Conservation (phyloP, 1,140 invertebrate species). For the Phenacoccus solenopsis region DNA sequence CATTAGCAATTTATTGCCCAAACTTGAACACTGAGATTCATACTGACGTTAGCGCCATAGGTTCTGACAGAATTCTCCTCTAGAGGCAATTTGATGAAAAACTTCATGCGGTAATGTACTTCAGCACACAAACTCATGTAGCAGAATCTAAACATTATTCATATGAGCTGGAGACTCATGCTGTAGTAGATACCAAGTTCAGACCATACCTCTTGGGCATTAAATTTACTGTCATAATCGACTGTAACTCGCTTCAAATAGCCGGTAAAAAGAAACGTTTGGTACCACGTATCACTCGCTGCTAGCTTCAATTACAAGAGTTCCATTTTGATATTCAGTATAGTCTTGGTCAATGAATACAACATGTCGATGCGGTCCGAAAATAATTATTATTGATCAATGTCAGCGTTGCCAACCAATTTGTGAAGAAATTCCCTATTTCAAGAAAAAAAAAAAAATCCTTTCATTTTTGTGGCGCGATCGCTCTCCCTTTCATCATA, state of each 20-base stretch:
- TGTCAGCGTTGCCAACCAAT: background rate
- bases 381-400: background rate
- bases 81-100: background rate
- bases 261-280: background rate
- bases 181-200: background rate
- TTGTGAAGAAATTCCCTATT: background rate
- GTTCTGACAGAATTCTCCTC: no score
- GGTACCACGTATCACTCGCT: background rate
- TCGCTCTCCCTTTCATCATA: background rate
- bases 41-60: no score
- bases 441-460: background rate
- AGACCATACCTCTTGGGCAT: conserved; percentile 7
- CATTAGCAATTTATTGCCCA: background rate
- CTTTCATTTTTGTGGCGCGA: no score
- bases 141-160: background rate
- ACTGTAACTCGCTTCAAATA: background rate
- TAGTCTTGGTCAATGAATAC: background rate
- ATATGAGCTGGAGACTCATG: conserved; percentile 3
- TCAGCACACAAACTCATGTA: background rate
- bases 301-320: conserved; percentile 2
- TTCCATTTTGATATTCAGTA: conserved; percentile 15
- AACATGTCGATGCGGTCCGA: background rate
- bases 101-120: conserved; percentile 6
- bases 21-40: background rate
- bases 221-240: conserved; percentile 8